Base-by-base conservation (phyloP, 2,888 invertebrate genomes). In the Polydrusus pterygomalis region DNA sequence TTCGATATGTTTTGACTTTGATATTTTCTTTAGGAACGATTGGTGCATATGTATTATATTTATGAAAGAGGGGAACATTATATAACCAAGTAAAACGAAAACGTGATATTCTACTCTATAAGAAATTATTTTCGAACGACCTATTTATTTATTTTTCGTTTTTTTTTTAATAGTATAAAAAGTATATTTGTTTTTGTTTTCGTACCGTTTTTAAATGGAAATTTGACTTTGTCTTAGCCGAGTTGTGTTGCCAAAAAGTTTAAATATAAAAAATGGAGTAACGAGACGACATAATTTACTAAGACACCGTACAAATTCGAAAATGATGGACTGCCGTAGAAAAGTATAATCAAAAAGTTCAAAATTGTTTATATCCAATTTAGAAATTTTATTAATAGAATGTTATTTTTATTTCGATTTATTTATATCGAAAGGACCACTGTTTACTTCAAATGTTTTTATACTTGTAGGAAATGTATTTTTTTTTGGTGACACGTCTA, bases 111-210 rank as follows among this genome's bases (percentile, higher is more conserved):
- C 54, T 77, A 77, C 56, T 73, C 38, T 73, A 77, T 60, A 73
- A 65, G 73, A 72, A 65, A 69, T 77, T 77, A 77, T 77, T 73
- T 73, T 77, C 58, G 69, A 77, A 73, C 73, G 77, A 75, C 72
- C 72, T 76, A 75, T 75, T 75, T 75, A 75, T 75, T 75, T 73
- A 72, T 72, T 75, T 69, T 70, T 60, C 30, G 56, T 38, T 63
- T 20, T 60, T 67, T 68, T 64, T 62, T 70, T 47, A 17, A 1
- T 58, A 56, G 30, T 70, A 49, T 74, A 58, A 45, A 64, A 49
- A 63, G 25, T 65, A 43, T 72, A 43, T 20, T 65, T 67, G 15
- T 25, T 71, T 49, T 71, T 71, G 43, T 45, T 45, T 5, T 47
- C 9, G 9, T 54, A 45, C 63, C 56, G n/a, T 54, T 64, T 71